Conservation (phyloP, 2,888 invertebrate species). For the Cetonia aurata region DNA sequence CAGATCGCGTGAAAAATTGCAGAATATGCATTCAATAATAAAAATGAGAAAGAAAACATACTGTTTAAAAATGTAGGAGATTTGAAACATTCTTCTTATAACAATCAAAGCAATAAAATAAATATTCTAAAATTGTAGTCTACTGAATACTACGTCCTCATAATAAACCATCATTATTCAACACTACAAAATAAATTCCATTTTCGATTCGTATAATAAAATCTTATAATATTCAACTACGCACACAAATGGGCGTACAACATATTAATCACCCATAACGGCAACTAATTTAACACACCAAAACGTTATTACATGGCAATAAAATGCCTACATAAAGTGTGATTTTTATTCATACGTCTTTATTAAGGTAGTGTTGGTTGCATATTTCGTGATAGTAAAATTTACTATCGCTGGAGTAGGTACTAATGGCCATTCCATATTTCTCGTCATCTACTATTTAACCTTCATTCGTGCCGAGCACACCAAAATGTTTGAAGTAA, state of each 20-base stretch:
- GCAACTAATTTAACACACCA: constrained; percentile 31
- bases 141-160: too few species aligned
- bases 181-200: background rate
- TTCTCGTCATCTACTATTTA: too few species aligned
- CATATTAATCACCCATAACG: constrained; percentile 14
- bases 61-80: too few species aligned
- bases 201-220: constrained; percentile 9
- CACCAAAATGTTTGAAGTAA: too few species aligned
- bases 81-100: too few species aligned
- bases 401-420: constrained; percentile 4
- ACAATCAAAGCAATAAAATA: too few species aligned
- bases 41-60: too few species aligned
- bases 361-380: constrained; percentile 33
- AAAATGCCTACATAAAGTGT: constrained; percentile 30
- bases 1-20: background rate
- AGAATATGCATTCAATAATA: background rate
- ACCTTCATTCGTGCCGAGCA: too few species aligned
- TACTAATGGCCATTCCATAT: too few species aligned
- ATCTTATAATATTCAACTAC: background rate
- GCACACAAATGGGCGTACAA: background rate
- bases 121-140: too few species aligned
- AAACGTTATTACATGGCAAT: constrained; percentile 21
- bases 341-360: constrained; percentile 26
- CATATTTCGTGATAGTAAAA: constrained; percentile 11
- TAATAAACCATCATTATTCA: constrained; percentile 2